phyloP scores from a whole-genome alignment of 2,113 vertebrate genomes.

The Rostratula benghalensis region DNA sequence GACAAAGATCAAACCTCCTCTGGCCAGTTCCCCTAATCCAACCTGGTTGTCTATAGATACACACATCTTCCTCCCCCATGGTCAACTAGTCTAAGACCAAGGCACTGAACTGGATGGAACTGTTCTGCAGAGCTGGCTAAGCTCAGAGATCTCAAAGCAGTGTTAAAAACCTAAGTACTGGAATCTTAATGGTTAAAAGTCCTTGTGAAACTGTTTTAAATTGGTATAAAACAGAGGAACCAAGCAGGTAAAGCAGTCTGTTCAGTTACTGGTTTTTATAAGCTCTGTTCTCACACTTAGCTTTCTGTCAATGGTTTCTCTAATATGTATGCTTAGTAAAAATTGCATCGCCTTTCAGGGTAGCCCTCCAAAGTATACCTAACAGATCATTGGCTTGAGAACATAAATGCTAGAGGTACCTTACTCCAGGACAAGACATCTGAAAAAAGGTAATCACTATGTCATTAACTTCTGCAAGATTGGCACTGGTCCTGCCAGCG shows the following conservation, averaged over 20 bases:
- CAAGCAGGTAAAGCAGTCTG: neutral
- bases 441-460: neutral
- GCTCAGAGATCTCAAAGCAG: neutral
- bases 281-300: neutral
- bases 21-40: neutral
- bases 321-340: neutral
- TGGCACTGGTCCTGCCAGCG: neutral
- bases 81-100: neutral
- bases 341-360: neutral
- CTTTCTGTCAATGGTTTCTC: neutral
- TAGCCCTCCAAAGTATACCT: neutral
- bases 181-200: neutral
- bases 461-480: neutral
- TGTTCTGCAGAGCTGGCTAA: neutral
- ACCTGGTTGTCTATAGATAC: neutral
- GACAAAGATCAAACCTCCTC: conserved; percentile 23
- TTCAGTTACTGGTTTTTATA: neutral
- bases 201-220: neutral
- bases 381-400: neutral
- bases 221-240: neutral
- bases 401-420: neutral
- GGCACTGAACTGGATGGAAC: neutral
- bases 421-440: neutral
- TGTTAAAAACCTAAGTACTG: neutral
- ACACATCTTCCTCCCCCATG: neutral